Evolutionary conservation across 2,797 vertebrate species (phyloP).

Genomic region (Enteromius afrohamiltoni): DNA sequence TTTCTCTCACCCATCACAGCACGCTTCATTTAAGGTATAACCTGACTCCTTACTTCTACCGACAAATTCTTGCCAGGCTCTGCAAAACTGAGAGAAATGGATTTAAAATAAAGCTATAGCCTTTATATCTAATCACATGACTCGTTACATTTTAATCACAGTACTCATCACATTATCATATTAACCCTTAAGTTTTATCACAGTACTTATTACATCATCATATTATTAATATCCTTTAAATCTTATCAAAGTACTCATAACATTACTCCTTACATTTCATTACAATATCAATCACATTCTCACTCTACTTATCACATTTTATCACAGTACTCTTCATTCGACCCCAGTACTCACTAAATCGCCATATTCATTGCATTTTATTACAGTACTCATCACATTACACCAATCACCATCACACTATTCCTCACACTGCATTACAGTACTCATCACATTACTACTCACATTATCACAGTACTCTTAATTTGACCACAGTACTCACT

Average conservation of each 20-base stretch:
- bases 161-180: neutral
- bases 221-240: neutral
- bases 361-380: neutral
- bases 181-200: neutral
- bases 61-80: neutral
- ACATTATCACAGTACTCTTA: too few species aligned
- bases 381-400: neutral
- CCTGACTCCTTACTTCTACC: neutral
- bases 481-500: too few species aligned
- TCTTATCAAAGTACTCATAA: neutral
- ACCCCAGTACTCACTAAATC: neutral
- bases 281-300: neutral
- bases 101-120: neutral
- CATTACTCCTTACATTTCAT: neutral
- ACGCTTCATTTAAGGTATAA: constrained; percentile 15
- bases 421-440: neutral
- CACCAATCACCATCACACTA: too few species aligned
- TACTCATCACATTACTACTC: neutral
- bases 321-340: neutral
- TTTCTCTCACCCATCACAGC: constrained; percentile 24
- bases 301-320: neutral
- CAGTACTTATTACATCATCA: neutral
- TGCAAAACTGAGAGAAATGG: neutral
- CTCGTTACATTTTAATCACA: neutral
- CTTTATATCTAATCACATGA: neutral